phyloP scores from a whole-genome alignment of 53 echinoderm and acorn worm genomes.

The Henricia sp. region DNA sequence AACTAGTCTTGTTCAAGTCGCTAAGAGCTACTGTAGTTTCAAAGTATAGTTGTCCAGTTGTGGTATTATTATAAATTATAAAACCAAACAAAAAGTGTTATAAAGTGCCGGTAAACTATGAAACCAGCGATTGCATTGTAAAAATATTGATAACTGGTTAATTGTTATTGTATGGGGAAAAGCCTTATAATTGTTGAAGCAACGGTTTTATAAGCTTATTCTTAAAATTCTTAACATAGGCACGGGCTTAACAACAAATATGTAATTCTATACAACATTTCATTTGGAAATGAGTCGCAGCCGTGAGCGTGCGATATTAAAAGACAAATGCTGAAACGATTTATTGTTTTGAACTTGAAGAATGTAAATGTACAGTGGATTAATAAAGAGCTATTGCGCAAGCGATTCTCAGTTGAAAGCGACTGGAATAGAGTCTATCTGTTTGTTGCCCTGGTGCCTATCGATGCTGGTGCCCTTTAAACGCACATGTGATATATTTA shows the following conservation, averaged over 20 bases:
- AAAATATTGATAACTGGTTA: not conserved
- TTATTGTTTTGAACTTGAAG: constrained; percentile 23
- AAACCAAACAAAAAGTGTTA: constrained; percentile 15
- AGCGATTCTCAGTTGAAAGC: constrained; percentile 36
- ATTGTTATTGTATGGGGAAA: constrained; percentile 11
- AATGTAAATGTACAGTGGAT: constrained; percentile 53
- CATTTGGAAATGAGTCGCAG: constrained; percentile 30
- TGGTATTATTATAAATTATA: constrained; percentile 38
- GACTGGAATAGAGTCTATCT: no score
- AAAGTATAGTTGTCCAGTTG: constrained; percentile 25
- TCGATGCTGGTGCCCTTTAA: no score
- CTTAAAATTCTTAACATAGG: constrained; percentile 11
- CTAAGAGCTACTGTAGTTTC: constrained; percentile 32
- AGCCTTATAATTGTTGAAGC: constrained; percentile 35
- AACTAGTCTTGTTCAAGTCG: constrained; percentile 6
- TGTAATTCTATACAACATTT: constrained; percentile 32
- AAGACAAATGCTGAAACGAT: constrained; percentile 23
- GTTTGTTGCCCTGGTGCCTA: no score
- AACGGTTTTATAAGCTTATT: constrained; percentile 47
- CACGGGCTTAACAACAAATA: constrained; percentile 17
- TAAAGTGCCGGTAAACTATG: constrained; percentile 45
- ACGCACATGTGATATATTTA: no score
- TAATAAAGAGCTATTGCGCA: constrained; percentile 47
- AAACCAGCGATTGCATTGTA: constrained; percentile 37
- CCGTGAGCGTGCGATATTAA: constrained; percentile 31